phyloP scores from a whole-genome alignment of 2,113 vertebrate species.

The Planiliza haematocheilus region DNA sequence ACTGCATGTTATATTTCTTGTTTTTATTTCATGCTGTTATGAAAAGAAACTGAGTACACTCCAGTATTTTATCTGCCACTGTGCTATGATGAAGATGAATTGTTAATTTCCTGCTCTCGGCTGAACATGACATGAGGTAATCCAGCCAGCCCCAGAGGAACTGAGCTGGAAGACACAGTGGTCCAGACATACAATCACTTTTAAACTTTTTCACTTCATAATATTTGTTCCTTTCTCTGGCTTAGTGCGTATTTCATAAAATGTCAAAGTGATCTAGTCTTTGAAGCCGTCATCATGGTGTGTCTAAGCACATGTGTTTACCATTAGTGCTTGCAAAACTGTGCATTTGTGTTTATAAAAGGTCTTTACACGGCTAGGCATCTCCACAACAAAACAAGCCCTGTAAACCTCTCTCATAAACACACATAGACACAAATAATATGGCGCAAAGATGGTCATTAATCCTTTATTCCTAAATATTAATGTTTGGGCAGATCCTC shows the following conservation, averaged over 20 bases:
- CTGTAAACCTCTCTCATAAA: not conserved
- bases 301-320: not conserved
- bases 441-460: no score
- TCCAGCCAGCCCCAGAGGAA: not conserved
- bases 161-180: not conserved
- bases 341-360: not conserved
- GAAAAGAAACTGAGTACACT: not conserved
- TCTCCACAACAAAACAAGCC: not conserved
- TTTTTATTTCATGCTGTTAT: not conserved
- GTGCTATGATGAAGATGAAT: conserved; percentile 13
- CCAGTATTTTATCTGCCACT: conserved; percentile 12
- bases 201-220: not conserved
- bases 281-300: not conserved
- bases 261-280: not conserved
- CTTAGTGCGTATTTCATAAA: not conserved
- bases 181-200: not conserved
- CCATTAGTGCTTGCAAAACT: not conserved
- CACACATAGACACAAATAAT: no score
- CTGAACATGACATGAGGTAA: conserved; percentile 16
- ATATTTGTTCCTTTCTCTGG: no score
- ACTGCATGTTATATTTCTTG: no score
- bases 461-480: no score
- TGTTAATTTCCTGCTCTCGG: conserved; percentile 5
- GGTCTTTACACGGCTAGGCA: not conserved
- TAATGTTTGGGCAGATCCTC: no score